These are phyloP conservation scores for Esox niger DNA, from an alignment of 2,113 vertebrate genomes.

Conservation along the genomic window DNA sequence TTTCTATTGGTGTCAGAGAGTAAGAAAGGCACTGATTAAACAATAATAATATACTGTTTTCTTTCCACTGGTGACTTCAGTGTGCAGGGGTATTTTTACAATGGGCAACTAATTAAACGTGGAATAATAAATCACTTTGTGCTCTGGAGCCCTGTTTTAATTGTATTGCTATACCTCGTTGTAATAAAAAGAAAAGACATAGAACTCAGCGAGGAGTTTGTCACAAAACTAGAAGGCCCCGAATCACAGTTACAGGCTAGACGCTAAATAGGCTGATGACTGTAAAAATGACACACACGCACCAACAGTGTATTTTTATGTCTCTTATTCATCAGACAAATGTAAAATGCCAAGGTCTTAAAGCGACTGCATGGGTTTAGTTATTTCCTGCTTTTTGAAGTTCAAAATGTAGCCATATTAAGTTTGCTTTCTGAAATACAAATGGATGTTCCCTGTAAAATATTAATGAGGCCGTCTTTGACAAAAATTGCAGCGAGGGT, in stretches of 20 bases:
- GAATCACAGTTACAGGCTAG: background rate
- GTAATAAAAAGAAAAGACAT: constrained; percentile 27
- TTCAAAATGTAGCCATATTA: background rate
- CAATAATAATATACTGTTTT: background rate
- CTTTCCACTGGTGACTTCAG: background rate
- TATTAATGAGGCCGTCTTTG: constrained; percentile 17
- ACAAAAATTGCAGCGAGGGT: constrained; percentile 13
- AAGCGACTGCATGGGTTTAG: background rate
- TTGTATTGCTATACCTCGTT: constrained; percentile 23
- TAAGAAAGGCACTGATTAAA: background rate
- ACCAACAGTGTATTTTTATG: background rate
- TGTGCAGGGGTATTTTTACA: constrained; percentile 24
- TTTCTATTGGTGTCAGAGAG: background rate
- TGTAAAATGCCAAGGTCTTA: background rate
- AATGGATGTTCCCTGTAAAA: constrained; percentile 18
- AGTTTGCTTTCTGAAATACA: constrained; percentile 6
- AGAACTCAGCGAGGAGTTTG: constrained; percentile 32
- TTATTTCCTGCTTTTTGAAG: background rate
- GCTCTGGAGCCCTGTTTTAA: constrained; percentile 35
- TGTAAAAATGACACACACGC: background rate
- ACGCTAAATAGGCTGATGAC: background rate
- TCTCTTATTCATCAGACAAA: background rate
- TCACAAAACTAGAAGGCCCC: constrained; percentile 31
- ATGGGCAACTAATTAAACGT: constrained; percentile 38
- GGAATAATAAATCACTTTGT: constrained; percentile 23